Conservation (phyloP, 2,113 vertebrate species). For the Callipepla californica region DNA sequence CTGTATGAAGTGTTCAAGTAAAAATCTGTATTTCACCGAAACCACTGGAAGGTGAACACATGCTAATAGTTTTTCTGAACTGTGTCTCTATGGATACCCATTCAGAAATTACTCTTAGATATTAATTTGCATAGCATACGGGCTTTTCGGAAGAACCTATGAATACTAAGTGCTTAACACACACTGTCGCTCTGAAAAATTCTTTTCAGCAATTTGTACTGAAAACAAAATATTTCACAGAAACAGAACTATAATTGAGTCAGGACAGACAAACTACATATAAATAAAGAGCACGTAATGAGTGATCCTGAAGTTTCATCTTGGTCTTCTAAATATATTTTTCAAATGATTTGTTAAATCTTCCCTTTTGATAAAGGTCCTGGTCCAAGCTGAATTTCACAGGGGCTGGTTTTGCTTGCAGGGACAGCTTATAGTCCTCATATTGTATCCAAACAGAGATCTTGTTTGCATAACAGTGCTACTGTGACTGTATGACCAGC, state of each 20-base stretch:
- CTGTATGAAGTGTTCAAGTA: not conserved
- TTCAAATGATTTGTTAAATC: not conserved
- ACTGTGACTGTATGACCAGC: not conserved
- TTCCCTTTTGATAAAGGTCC: not conserved
- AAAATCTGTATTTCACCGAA: not conserved
- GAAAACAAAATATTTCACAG: conserved; percentile 59
- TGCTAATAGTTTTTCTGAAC: conserved; percentile 37
- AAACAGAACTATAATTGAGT: conserved; percentile 44
- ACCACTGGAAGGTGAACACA: conserved; percentile 39
- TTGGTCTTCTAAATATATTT: conserved; percentile 7
- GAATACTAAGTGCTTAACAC: conserved; percentile 24
- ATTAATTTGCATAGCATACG: conserved; percentile 67
- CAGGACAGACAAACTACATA: not conserved
- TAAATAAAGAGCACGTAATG: conserved; percentile 6
- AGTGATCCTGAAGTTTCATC: not conserved
- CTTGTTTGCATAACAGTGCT: not conserved
- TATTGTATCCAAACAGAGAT: not conserved
- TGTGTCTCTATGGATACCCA: not conserved
- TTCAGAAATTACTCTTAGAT: conserved; percentile 59
- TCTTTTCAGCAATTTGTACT: conserved; percentile 37
- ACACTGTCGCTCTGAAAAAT: conserved; percentile 37
- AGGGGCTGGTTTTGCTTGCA: not conserved
- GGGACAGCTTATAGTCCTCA: not conserved
- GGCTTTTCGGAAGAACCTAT: conserved; percentile 23
- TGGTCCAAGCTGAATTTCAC: not conserved